A percentile compares a stretch with the other conserved stretches of the same genome.
Conservation (phyloP, 2,888 invertebrate genomes). For the Meta bourneti region DNA sequence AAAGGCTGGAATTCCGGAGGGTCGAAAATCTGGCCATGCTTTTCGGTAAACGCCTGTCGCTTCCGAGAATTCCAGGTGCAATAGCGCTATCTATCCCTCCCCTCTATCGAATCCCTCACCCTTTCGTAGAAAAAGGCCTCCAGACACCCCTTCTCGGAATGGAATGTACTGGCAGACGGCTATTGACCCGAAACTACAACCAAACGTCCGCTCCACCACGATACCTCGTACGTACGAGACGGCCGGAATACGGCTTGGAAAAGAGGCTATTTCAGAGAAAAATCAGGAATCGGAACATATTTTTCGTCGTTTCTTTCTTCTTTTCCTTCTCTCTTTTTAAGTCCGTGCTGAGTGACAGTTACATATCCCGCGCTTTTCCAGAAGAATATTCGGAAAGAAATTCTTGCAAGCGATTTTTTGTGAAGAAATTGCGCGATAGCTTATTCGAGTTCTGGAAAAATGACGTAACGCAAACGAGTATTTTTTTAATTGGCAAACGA, state of each 20-base stretch:
- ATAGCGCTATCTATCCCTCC: neutral
- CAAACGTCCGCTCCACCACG: conserved; percentile 32
- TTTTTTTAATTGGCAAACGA: too few species aligned
- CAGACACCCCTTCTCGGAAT: conserved; percentile 45
- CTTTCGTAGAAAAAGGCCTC: conserved; percentile 65
- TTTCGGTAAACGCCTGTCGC: neutral
- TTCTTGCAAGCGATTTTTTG: neutral
- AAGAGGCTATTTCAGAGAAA: conserved; percentile 41
- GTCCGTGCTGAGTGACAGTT: neutral
- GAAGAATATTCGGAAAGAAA: neutral
- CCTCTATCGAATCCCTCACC: conserved; percentile 41
- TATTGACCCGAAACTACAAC: conserved; percentile 66
- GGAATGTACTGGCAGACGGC: conserved; percentile 55
- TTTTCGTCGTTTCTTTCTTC: conserved; percentile 9
- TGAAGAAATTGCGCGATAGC: neutral
- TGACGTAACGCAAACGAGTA: too few species aligned
- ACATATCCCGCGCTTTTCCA: too few species aligned
- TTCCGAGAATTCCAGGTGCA: conserved; percentile 72
- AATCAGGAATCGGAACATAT: conserved; percentile 48
- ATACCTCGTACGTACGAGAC: conserved; percentile 12
- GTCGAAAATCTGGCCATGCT: neutral
- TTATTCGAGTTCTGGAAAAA: neutral
- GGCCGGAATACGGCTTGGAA: conserved; percentile 21
- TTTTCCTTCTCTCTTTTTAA: neutral
- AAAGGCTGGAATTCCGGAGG: neutral